phyloP scores from a whole-genome alignment of 2,888 invertebrate genomes.

The Crematogaster levior region DNA sequence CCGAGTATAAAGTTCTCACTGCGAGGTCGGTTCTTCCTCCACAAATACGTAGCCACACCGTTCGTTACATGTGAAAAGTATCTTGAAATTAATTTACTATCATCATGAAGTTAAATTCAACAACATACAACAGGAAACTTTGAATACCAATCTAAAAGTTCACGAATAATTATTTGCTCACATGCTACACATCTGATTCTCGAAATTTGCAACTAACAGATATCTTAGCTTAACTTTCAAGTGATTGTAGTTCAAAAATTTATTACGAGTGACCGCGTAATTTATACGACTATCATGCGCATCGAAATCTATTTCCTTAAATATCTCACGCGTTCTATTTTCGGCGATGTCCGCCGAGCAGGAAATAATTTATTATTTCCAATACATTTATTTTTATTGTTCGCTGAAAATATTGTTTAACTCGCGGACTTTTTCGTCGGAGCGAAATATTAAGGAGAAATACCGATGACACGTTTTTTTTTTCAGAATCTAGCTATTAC shows the following conservation, averaged over 20 bases:
- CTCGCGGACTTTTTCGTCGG: background rate
- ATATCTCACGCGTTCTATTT: background rate
- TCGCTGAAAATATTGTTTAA: background rate
- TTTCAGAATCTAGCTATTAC: background rate
- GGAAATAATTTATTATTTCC: too few species aligned
- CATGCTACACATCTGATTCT: background rate
- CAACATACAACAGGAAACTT: background rate
- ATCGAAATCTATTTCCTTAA: background rate
- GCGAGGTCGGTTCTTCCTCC: slow-evolving; percentile 7
- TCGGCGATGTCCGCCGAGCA: background rate
- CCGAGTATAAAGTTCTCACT: background rate
- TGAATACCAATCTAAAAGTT: background rate
- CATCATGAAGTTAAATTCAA: background rate
- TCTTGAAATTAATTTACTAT: slow-evolving; percentile 8
- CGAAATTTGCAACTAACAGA: background rate
- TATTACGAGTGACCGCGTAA: background rate
- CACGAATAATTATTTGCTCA: background rate
- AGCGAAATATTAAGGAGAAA: background rate
- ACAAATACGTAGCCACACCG: background rate
- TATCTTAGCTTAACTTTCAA: background rate
- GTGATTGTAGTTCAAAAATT: background rate
- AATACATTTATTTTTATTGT: background rate
- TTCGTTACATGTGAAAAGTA: background rate
- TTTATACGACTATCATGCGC: background rate
- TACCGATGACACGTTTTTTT: background rate